phyloP scores from a whole-genome alignment of 2,113 vertebrate genomes.

The Rynchops niger region DNA sequence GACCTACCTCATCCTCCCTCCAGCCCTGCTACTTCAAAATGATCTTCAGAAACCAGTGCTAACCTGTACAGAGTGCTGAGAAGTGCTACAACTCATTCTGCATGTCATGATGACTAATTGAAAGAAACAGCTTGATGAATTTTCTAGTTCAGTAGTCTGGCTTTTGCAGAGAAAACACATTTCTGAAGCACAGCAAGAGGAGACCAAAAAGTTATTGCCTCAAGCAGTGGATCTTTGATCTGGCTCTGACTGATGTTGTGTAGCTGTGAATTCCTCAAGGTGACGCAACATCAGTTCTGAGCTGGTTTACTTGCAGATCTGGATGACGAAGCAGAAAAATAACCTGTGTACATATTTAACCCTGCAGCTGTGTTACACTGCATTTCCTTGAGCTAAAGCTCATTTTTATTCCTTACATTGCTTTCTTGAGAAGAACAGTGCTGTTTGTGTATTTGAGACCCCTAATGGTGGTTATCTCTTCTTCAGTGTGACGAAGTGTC shows the following conservation, averaged over 20 bases:
- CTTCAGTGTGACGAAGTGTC: neutral
- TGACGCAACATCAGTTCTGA: neutral
- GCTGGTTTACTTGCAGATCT: neutral
- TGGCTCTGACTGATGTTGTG: neutral
- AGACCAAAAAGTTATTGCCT: slow-evolving; percentile 32
- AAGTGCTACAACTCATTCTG: neutral
- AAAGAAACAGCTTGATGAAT: slow-evolving; percentile 42
- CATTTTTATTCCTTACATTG: neutral
- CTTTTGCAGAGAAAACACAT: neutral
- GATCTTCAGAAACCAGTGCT: neutral
- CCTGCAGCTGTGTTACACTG: neutral
- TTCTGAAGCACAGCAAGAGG: neutral
- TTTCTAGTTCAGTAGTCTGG: slow-evolving; percentile 4
- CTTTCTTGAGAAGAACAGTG: neutral
- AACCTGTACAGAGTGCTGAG: neutral
- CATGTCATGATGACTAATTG: neutral
- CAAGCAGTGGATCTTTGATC: slow-evolving; percentile 48
- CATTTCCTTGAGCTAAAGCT: neutral
- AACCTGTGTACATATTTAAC: slow-evolving; percentile 1
- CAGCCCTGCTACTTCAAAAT: neutral
- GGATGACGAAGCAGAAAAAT: slow-evolving; percentile 15
- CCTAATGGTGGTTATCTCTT: neutral
- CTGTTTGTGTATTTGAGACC: neutral
- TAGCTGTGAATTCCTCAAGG: slow-evolving; percentile 21
- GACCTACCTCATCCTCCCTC: slow-evolving; percentile 3